These are phyloP conservation scores for Chiloscyllium punctatum DNA, from an alignment of 2,797 vertebrate genomes.

Conservation along the genomic window DNA sequence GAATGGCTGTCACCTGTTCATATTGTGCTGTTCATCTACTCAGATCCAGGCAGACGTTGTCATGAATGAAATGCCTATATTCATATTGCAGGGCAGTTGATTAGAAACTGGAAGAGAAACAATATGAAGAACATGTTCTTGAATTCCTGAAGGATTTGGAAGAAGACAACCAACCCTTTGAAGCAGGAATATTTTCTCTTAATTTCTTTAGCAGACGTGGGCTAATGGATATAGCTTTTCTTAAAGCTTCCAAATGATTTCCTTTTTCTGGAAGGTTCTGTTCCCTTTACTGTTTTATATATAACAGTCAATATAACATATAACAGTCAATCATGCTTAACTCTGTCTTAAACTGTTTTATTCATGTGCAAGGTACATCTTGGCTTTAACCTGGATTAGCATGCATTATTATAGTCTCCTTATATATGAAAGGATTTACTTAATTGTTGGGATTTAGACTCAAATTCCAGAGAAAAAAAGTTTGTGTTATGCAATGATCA, in stretches of 20 bases:
- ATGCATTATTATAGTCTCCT: too few relatives aligned
- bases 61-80: background rate
- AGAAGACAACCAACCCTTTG: background rate
- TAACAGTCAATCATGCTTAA: too few relatives aligned
- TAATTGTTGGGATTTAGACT: too few relatives aligned
- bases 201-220: background rate
- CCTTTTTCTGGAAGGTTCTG: too few relatives aligned
- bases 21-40: background rate
- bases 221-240: background rate
- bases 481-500: too few relatives aligned
- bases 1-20: background rate
- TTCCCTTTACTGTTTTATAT: too few relatives aligned
- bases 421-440: too few relatives aligned
- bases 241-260: background rate
- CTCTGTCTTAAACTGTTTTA: too few relatives aligned
- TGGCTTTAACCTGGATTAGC: too few relatives aligned
- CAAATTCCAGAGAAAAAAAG: too few relatives aligned
- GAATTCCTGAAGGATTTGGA: background rate
- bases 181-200: background rate
- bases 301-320: too few relatives aligned
- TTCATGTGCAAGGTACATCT: too few relatives aligned
- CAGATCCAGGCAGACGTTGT: background rate
- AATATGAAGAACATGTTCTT: background rate
- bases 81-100: background rate
- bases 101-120: background rate